These are phyloP conservation scores for Ceramica pisi DNA, from an alignment of 2,888 invertebrate species.

Conservation along the genomic window DNA sequence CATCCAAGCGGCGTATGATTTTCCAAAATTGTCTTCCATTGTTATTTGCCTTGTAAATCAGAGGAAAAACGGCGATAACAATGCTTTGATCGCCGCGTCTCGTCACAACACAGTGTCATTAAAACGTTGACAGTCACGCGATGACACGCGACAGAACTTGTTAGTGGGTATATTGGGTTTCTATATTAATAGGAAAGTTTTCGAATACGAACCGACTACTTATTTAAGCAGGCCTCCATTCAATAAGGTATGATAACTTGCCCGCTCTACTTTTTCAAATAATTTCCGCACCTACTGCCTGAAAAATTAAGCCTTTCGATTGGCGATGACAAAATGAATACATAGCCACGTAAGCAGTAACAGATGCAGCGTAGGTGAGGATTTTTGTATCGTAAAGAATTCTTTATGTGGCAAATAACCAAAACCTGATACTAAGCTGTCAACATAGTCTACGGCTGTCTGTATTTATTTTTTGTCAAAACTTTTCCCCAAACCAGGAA, in stretches of 20 bases:
- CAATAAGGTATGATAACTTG: background rate
- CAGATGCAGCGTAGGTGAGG: too few species aligned
- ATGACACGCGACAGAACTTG: background rate
- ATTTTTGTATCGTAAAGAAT: too few species aligned
- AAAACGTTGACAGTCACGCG: slow-evolving; percentile 26
- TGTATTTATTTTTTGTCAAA: too few species aligned
- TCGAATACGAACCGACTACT: background rate
- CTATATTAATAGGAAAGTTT: background rate
- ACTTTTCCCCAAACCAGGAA: too few species aligned
- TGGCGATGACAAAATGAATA: too few species aligned
- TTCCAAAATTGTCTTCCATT: slow-evolving; percentile 8
- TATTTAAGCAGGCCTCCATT: background rate
- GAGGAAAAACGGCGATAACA: slow-evolving; percentile 18
- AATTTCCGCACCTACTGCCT: too few species aligned
- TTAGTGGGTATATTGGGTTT: background rate
- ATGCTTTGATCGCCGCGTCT: background rate
- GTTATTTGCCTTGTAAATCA: slow-evolving; percentile 26
- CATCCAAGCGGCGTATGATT: background rate
- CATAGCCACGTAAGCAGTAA: too few species aligned
- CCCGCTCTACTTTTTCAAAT: background rate
- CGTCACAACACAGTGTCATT: slow-evolving; percentile 14
- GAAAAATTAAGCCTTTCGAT: too few species aligned
- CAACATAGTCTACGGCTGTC: too few species aligned
- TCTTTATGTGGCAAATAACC: too few species aligned
- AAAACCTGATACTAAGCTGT: too few species aligned